Evolutionary conservation across 2,797 vertebrate species (phyloP).

Genomic region (Fundulus diaphanus): DNA sequence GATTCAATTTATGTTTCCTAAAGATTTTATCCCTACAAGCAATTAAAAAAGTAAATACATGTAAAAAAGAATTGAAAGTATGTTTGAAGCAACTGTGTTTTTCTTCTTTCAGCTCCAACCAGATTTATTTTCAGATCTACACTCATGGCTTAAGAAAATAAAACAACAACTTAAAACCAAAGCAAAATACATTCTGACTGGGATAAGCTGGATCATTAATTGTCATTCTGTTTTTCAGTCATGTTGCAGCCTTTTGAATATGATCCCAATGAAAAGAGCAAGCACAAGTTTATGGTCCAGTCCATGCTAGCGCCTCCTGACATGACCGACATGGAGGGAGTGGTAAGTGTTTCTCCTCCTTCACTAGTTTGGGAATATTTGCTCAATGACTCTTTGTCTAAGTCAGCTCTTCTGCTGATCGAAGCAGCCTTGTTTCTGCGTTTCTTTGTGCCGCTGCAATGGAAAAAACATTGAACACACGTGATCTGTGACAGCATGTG

Average conservation of each 20-base stretch:
- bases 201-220: neutral
- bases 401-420: neutral
- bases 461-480: conserved; percentile 18
- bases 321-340: conserved; percentile 98
- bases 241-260: conserved; percentile 99
- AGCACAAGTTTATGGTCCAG: conserved; percentile 99
- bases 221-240: conserved; percentile 83
- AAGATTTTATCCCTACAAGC: too few species aligned
- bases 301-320: conserved; percentile 94
- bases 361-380: neutral
- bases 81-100: neutral
- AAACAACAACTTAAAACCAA: neutral
- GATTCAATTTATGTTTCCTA: neutral
- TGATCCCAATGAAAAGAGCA: conserved; percentile 99
- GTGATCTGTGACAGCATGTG: too few species aligned
- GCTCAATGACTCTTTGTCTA: neutral
- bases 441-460: conserved; percentile 21
- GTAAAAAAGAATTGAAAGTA: neutral
- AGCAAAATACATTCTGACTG: neutral
- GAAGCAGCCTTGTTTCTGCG: neutral
- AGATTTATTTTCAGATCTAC: neutral
- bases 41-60: too few species aligned
- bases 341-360: conserved; percentile 85
- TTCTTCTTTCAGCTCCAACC: neutral
- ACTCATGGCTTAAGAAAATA: neutral